Evolutionary conservation across 2,797 vertebrate genomes (phyloP), one percentile per base, ranked within the genome.

Genomic region (Philypnodon macrostomus): DNA sequence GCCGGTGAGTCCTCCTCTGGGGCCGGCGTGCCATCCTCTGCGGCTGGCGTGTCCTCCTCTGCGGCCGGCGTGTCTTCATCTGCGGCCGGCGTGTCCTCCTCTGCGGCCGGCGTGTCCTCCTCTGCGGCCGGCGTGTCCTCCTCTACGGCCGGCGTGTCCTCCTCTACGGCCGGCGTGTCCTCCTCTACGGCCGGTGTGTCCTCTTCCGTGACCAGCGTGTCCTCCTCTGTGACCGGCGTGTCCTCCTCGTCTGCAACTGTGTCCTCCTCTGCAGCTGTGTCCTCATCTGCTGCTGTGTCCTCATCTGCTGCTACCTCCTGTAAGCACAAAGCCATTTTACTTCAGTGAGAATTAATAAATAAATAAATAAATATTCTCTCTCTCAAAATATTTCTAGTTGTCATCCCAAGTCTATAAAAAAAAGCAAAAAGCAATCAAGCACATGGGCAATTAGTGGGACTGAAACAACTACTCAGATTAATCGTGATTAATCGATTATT

Each of bases 301-400:
- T 23, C 37, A n/a, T 51, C 53, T 9, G 13, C 1, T 7, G 58
- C 61, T 9, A 11, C 15, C 15, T 35, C 34, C 8, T 34, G 12
- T 13, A 2, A 4, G 3, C 14, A 14, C 8, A 32, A 33, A 13
- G 13, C n/a, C 15, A 14, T 13, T 7, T 33, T n/a, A n/a, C n/a
- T n/a, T n/a, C n/a, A n/a, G n/a, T n/a, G n/a, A n/a, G n/a, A n/a
- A n/a, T n/a, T n/a, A n/a, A n/a, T n/a, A n/a, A n/a, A n/a, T n/a
- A n/a, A n/a, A n/a, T n/a, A n/a, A n/a, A n/a, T n/a, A n/a, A n/a
- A n/a, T n/a, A n/a, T n/a, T n/a, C n/a, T n/a, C n/a, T n/a, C n/a
- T n/a, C n/a, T n/a, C n/a, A n/a, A n/a, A n/a, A n/a, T n/a, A n/a
- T n/a, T n/a, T n/a, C n/a, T n/a, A n/a, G n/a, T n/a, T n/a, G n/a